These are phyloP conservation scores for Lucinisca nassula DNA, from an alignment of 2,888 invertebrate species.

Conservation along the genomic window DNA sequence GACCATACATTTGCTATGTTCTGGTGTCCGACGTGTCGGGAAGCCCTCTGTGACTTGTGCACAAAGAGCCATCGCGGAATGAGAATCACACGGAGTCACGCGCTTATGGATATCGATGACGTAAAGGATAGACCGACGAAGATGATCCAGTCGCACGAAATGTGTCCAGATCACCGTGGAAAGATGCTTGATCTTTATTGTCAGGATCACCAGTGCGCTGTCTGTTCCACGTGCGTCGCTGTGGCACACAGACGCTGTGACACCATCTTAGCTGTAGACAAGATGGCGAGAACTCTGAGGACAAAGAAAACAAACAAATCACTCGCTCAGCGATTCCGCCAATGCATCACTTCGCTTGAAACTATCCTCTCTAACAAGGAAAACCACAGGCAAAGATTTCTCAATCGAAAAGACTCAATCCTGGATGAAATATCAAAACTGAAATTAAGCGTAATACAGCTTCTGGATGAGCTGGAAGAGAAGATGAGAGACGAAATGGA, in stretches of 20 bases:
- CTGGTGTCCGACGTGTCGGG: slow-evolving; percentile 67
- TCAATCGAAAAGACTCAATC: slow-evolving; percentile 47
- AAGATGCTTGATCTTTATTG: slow-evolving; percentile 65
- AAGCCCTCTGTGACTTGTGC: slow-evolving; percentile 64
- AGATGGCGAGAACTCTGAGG: slow-evolving; percentile 43
- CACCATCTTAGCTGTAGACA: slow-evolving; percentile 54
- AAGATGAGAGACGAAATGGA: slow-evolving; percentile 68
- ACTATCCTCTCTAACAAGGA: slow-evolving; percentile 59
- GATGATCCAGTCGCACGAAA: slow-evolving; percentile 56
- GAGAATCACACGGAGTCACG: slow-evolving; percentile 62
- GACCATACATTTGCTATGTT: slow-evolving; percentile 57
- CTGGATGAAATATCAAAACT: slow-evolving; percentile 58
- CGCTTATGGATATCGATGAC: slow-evolving; percentile 66
- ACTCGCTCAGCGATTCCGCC: slow-evolving; percentile 47
- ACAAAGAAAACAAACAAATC: slow-evolving; percentile 56
- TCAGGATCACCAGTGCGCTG: slow-evolving; percentile 61
- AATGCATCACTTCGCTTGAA: slow-evolving; percentile 56
- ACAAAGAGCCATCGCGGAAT: slow-evolving; percentile 69
- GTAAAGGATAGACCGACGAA: slow-evolving; percentile 43
- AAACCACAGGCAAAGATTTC: slow-evolving; percentile 36
- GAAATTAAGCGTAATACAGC: slow-evolving; percentile 58
- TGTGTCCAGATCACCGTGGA: slow-evolving; percentile 64
- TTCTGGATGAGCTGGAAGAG: slow-evolving; percentile 64
- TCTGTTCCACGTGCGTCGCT: slow-evolving; percentile 63
- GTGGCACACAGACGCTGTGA: slow-evolving; percentile 62